A percentile compares a stretch with the other conserved stretches of the same genome.
Conservation (phyloP, 2,888 invertebrate species). For the Phymatocera aterrima region DNA sequence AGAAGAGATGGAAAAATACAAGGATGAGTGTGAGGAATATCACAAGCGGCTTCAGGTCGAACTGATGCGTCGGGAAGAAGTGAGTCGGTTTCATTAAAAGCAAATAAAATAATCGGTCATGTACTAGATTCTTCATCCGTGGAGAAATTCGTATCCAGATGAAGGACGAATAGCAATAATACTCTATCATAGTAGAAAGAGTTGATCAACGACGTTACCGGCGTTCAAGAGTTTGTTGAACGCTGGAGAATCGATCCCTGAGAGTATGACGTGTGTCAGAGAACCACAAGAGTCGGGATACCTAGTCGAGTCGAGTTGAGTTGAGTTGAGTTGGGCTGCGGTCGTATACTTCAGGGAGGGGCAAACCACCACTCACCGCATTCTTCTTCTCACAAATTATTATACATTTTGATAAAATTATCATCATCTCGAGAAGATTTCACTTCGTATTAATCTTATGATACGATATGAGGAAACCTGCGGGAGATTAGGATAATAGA, state of each 20-base stretch:
- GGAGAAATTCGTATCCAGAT: no score
- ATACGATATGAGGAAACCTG: no score
- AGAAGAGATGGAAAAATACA: slow-evolving; percentile 99
- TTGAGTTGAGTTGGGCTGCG: slow-evolving; percentile 39
- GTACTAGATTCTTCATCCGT: no score
- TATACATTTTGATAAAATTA: no score
- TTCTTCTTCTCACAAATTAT: slow-evolving; percentile 23
- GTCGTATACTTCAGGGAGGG: slow-evolving; percentile 35
- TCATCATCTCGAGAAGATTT: no score
- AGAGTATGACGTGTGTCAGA: slow-evolving; percentile 44
- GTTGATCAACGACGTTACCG: slow-evolving; percentile 30
- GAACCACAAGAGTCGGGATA: background rate
- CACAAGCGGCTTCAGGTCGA: slow-evolving; percentile 96
- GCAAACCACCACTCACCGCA: slow-evolving; percentile 45
- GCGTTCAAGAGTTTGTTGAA: slow-evolving; percentile 40
- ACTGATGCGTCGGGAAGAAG: slow-evolving; percentile 98
- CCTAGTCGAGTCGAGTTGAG: slow-evolving; percentile 8
- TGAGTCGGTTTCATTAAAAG: slow-evolving; percentile 79
- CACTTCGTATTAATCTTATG: no score
- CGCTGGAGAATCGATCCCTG: slow-evolving; percentile 41
- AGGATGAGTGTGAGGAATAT: slow-evolving; percentile 97
- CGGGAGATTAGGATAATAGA: no score
- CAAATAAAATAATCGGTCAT: background rate
- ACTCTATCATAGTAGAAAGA: background rate
- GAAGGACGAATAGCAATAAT: background rate